Percentiles rank a stretch among this genome's conserved stretches.
Conservation (phyloP, 2,113 vertebrate species). For the Hiodon tergisus region DNA sequence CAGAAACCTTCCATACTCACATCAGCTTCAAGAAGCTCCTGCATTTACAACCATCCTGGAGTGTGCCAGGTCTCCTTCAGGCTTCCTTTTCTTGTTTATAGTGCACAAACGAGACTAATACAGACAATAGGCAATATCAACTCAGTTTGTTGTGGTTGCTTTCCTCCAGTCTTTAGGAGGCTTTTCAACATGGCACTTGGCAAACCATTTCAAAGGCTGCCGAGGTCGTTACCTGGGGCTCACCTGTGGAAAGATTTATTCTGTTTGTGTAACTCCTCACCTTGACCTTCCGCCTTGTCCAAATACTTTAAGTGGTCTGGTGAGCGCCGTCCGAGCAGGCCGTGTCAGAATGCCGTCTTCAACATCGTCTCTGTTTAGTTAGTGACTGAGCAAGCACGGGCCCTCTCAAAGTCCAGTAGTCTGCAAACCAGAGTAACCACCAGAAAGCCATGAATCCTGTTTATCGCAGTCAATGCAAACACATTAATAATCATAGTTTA, state of each 20-base stretch:
- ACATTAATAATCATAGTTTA: constrained; percentile 51
- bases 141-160: constrained; percentile 9
- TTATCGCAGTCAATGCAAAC: constrained; percentile 60
- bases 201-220: constrained; percentile 18
- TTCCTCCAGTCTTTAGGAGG: constrained; percentile 21
- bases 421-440: constrained; percentile 46
- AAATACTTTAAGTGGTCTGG: constrained; percentile 43
- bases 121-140: neutral
- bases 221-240: constrained; percentile 35
- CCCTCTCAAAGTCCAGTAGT: constrained; percentile 66
- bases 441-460: constrained; percentile 53
- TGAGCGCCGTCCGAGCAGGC: constrained; percentile 13
- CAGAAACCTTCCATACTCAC: neutral
- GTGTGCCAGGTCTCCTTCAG: too few relatives aligned
- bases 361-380: constrained; percentile 42
- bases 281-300: constrained; percentile 53
- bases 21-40: neutral
- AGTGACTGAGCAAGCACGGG: constrained; percentile 52
- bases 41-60: neutral
- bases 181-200: constrained; percentile 19
- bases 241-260: constrained; percentile 49
- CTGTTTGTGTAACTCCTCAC: constrained; percentile 56
- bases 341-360: neutral
- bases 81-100: too few relatives aligned
- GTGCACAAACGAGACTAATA: too few relatives aligned